phyloP scores from a whole-genome alignment of 2,888 invertebrate species.

The Drosophila kanekoi region DNA sequence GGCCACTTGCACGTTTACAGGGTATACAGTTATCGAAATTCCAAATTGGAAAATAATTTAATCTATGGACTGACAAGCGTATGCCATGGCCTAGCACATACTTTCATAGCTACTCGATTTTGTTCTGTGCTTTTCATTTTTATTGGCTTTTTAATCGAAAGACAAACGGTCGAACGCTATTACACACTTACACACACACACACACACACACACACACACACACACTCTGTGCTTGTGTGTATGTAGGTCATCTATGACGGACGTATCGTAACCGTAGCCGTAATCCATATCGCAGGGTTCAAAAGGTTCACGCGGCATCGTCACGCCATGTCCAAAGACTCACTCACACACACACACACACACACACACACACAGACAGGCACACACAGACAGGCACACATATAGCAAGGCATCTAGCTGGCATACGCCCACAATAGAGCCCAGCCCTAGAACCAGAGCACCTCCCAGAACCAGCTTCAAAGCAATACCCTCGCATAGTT shows the following conservation, averaged over 20 bases:
- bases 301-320: constrained; percentile 60
- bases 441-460: constrained; percentile 14
- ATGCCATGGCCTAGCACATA: constrained; percentile 28
- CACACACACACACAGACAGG: too few species aligned
- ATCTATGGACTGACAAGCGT: constrained; percentile 47
- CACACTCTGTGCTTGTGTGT: constrained; percentile 14
- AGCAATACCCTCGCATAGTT: constrained; percentile 1
- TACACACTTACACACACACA: background rate
- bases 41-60: constrained; percentile 70
- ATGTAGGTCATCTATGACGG: constrained; percentile 72
- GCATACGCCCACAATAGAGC: constrained; percentile 31
- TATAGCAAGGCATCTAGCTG: background rate
- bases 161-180: constrained; percentile 41
- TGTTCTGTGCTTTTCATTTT: constrained; percentile 27
- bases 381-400: too few species aligned
- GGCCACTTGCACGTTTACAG: background rate
- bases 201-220: background rate
- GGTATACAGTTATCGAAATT: constrained; percentile 31
- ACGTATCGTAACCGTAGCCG: constrained; percentile 53
- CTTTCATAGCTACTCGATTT: constrained; percentile 37
- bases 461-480: background rate
- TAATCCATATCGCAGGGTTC: constrained; percentile 61
- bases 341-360: too few species aligned
- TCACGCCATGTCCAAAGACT: constrained; percentile 44
- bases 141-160: constrained; percentile 70